Conservation (phyloP, 2,113 vertebrate species). For the Plecturocebus donacophilus region DNA sequence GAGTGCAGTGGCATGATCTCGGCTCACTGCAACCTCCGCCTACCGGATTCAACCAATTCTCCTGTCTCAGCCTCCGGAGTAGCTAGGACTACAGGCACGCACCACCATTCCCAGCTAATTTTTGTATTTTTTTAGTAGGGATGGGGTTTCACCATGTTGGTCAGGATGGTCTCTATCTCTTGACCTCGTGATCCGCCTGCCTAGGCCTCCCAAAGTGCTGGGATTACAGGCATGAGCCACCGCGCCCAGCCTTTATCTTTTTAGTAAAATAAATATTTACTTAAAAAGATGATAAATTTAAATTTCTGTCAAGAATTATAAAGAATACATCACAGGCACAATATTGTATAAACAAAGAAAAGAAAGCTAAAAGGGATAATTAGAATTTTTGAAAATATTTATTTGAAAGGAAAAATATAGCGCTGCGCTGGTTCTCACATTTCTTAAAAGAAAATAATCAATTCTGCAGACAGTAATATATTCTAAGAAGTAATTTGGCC, state of each 20-base stretch:
- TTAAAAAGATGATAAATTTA: neutral
- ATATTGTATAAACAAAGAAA: neutral
- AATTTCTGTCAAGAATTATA: conserved; percentile 42
- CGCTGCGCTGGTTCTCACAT: neutral
- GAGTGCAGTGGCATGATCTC: too few species aligned
- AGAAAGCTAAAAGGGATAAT: neutral
- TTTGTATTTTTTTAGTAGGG: too few species aligned
- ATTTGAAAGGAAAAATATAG: neutral
- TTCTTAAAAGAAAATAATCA: conserved; percentile 21
- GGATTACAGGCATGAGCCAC: too few species aligned
- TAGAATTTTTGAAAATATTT: neutral
- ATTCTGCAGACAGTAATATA: neutral
- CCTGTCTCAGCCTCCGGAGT: too few species aligned
- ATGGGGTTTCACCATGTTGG: too few species aligned
- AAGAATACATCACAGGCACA: neutral
- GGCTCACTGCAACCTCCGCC: too few species aligned
- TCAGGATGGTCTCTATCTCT: too few species aligned
- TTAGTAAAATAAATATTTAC: neutral
- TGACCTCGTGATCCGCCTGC: too few species aligned
- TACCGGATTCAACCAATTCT: too few species aligned
- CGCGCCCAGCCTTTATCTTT: neutral
- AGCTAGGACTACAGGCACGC: too few species aligned
- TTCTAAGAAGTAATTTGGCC: neutral
- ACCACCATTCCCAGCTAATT: too few species aligned
- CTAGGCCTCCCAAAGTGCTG: too few species aligned